Evolutionary conservation across 2,888 invertebrate species (phyloP).

Genomic region (Chymomyza amoena): DNA sequence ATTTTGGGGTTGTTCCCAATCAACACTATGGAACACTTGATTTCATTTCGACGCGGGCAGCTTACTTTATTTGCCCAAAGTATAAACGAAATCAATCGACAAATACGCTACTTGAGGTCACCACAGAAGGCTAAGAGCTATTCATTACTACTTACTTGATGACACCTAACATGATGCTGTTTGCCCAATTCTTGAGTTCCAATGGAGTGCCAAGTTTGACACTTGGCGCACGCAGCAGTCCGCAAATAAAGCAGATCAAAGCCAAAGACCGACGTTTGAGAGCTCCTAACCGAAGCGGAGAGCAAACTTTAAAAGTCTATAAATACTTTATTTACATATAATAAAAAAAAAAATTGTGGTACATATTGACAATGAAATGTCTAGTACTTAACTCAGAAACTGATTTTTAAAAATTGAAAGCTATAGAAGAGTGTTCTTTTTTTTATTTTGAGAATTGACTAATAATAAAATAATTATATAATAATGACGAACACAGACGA

Average conservation of each 20-base stretch:
- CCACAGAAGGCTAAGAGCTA: neutral
- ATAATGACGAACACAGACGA: too few relatives aligned
- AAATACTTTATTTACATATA: neutral
- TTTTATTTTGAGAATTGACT: too few relatives aligned
- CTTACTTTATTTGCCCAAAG: constrained; percentile 58
- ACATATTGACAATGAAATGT: too few relatives aligned
- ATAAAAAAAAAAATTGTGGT: too few relatives aligned
- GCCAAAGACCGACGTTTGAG: neutral
- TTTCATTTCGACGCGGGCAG: constrained; percentile 61
- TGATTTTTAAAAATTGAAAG: too few relatives aligned
- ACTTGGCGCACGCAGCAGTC: constrained; percentile 30
- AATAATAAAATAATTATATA: too few relatives aligned
- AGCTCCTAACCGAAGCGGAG: neutral
- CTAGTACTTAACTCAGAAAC: too few relatives aligned
- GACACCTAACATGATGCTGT: constrained; percentile 20
- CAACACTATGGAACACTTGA: constrained; percentile 26
- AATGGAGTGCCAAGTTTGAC: constrained; percentile 29
- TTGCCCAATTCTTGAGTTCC: constrained; percentile 42
- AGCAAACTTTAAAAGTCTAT: neutral
- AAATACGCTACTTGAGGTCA: constrained; percentile 17
- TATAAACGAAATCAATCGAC: constrained; percentile 63
- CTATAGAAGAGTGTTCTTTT: too few relatives aligned
- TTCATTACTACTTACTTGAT: neutral
- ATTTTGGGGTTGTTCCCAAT: constrained; percentile 50
- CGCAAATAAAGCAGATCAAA: constrained; percentile 51